Conservation (phyloP, 2,797 vertebrate genomes). For the Holocentrus rufus region DNA sequence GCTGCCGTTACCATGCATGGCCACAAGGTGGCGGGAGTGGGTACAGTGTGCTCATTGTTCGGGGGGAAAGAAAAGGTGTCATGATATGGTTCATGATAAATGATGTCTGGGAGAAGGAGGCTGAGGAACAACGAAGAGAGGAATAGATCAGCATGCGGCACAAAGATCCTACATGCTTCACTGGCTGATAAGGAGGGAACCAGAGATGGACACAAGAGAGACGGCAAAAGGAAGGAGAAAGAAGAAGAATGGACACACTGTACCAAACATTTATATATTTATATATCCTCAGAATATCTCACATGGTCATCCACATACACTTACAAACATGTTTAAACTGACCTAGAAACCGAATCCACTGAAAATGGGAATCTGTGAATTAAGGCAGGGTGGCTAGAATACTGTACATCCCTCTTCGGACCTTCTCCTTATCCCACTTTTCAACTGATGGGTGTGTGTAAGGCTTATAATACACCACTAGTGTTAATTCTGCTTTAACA, state of each 20-base stretch:
- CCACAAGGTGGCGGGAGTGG: constrained; percentile 63
- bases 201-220: constrained; percentile 32
- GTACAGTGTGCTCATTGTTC: constrained; percentile 44
- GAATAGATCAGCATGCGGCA: constrained; percentile 61
- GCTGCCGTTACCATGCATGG: constrained; percentile 46
- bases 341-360: constrained; percentile 45
- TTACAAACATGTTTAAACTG: constrained; percentile 36
- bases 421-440: constrained; percentile 23
- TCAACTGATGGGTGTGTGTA: constrained; percentile 67
- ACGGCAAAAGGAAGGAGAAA: constrained; percentile 32
- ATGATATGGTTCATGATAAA: constrained; percentile 54
- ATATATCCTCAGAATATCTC: constrained; percentile 35
- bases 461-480: constrained; percentile 73
- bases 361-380: constrained; percentile 64
- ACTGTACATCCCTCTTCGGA: constrained; percentile 71
- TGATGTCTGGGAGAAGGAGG: constrained; percentile 43
- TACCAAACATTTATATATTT: constrained; percentile 35
- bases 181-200: constrained; percentile 45
- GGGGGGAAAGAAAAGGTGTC: constrained; percentile 53
- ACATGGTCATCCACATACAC: not conserved
- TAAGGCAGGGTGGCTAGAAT: constrained; percentile 79
- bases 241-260: constrained; percentile 44
- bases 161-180: constrained; percentile 60
- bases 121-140: constrained; percentile 21
- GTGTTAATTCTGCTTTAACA: constrained; percentile 36